Base-by-base conservation (phyloP, 2,888 invertebrate genomes). In the Synergus itoensis region DNA sequence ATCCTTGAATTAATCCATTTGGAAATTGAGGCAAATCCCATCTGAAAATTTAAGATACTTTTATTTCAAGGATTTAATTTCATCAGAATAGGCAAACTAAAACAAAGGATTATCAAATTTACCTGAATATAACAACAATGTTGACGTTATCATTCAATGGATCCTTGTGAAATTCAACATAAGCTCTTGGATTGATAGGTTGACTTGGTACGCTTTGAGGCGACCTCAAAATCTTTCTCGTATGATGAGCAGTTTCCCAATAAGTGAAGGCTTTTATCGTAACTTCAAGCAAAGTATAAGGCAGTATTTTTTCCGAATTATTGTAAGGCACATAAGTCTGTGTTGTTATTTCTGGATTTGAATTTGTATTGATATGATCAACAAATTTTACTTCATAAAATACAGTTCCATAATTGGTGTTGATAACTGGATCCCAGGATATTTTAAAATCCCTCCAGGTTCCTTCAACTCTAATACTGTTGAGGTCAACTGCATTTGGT, bases 401-500 rank as follows among this genome's bases (percentile, higher is more conserved):
- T 0, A 98, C 95, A 4, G 94, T 94, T 16, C 97, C 97, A 89
- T 96, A 96, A 88, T 96, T 97, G 4, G 97, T 96, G 77, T 95
- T 95, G 0, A 92, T 93, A 0, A 96, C 94, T 0, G 96, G 95
- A 21, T 95, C 93, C 98, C 98, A 99, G 1, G 95, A 95, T 63
- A 99, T 94, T 86, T 96, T 96, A 89, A 98, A 98, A 60, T 94
- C 94, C 82, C 96, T 94, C 95, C 96, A 97, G 18, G 94, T 94
- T 0, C 98, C 98, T 4, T 93, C 92, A 5, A 98, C 95, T 69
- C 92, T 92, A 77, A 99, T 95, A 0, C 96, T 95, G 1, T 94
- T 93, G 2, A 93, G 91, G 76, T 95, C 93, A 2, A 98, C 95
- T 0, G 95, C 93, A 83, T 95, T 95, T 0, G 98, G 98, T 78